Base-by-base conservation (phyloP, 2,888 invertebrate genomes). In the Serrognathus titanus region DNA sequence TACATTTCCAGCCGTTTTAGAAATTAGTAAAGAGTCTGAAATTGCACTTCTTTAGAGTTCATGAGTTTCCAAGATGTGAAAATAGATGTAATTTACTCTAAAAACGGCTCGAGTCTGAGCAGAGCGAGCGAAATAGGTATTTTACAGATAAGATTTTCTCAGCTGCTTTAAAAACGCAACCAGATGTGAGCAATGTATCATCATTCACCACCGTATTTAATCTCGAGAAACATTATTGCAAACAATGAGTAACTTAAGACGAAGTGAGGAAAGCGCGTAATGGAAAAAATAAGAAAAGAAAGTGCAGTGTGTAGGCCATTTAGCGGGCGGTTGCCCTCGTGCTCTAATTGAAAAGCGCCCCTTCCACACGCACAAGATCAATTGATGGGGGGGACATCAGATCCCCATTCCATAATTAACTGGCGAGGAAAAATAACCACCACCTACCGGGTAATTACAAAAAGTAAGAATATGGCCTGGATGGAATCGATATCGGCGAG, bases 301-400 rank as follows among this genome's bases (percentile, higher is more conserved):
- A 46, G 54, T 49, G 50, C 47, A 50, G 50, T 43, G 16, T 53
- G 39, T 31, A 37, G 54, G 48, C 52, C 54, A 57, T 60, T 60
- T 60, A 56, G 54, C 57, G 60, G 53, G 41, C 46, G 53, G 43
- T 55, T 57, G 35, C 53, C 47, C 20, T 9, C 40, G 47, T 48
- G 43, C 57, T 57, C 57, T 60, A 60, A 60, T 60, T 60, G 60
- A 60, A 60, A 60, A 49, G 51, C 51, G 53, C 51, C 57, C 57
- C 60, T 16, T 31, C 49, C 16, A 48, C 55, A 48, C 52, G 47
- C 49, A 55, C 55, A 46, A 45, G 55, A 57, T 54, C 57, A 57
- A 59, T 59, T 59, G 50, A 57, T 53, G 51, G 40, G 51, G 39
- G 51, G 51, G 47, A 51, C 51, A 51, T 36, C 35, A 51, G 45